These are phyloP conservation scores for Plebejus argus DNA, from an alignment of 2,888 invertebrate species.

Conservation along the genomic window DNA sequence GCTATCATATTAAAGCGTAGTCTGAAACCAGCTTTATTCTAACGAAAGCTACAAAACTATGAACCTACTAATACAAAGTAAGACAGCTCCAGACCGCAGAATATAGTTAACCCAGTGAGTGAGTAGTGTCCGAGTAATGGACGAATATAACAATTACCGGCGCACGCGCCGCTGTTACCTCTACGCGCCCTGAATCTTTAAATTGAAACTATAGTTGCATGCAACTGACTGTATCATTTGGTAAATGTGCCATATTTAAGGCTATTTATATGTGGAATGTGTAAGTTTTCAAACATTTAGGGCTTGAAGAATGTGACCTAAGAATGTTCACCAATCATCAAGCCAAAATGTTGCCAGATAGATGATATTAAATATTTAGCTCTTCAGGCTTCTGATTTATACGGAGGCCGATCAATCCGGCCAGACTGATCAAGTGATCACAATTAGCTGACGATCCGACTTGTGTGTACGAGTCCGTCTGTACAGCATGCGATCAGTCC, in stretches of 20 bases:
- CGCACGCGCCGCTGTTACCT: neutral
- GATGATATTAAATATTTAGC: too few species aligned
- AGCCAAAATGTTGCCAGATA: too few species aligned
- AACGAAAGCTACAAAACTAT: neutral
- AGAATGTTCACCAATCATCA: too few species aligned
- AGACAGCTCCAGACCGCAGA: slow-evolving; percentile 19
- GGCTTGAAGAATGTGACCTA: neutral
- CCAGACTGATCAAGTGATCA: too few species aligned
- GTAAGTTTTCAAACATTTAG: neutral
- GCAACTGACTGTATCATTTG: neutral
- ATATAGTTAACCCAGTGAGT: slow-evolving; percentile 1
- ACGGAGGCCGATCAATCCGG: too few species aligned
- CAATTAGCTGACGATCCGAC: too few species aligned
- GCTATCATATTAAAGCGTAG: too few species aligned
- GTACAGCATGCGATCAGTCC: too few species aligned
- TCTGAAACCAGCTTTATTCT: too few species aligned
- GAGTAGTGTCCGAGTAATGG: neutral
- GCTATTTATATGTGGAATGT: neutral
- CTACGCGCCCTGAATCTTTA: slow-evolving; percentile 13
- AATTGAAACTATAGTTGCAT: neutral
- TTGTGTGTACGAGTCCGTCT: too few species aligned
- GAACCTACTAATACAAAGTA: neutral
- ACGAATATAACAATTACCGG: slow-evolving; percentile 23
- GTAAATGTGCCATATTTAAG: neutral
- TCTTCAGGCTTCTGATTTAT: too few species aligned